phyloP scores from a whole-genome alignment of 30 jellyfish, hydroid and myxozoan genomes.

The Aurelia aurita region DNA sequence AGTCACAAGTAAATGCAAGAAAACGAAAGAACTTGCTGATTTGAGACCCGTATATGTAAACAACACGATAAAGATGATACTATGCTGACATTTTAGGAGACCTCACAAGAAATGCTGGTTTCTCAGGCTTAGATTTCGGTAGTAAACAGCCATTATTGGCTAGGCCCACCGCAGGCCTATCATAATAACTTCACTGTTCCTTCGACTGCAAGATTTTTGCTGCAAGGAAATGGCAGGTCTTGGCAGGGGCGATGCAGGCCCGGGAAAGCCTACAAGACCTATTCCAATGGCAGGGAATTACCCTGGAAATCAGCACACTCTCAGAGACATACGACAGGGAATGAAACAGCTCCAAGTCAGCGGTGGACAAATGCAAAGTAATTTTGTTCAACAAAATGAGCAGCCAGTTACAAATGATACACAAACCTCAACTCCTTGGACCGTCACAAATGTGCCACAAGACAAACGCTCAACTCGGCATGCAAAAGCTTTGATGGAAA shows the following conservation, averaged over 20 bases:
- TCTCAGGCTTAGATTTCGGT: background rate
- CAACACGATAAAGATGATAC: background rate
- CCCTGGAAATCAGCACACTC: constrained; percentile 24
- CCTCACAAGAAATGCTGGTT: background rate
- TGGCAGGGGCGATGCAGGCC: constrained; percentile 50
- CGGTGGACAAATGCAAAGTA: background rate
- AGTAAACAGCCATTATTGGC: background rate
- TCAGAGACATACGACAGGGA: constrained; percentile 63
- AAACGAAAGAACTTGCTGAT: background rate
- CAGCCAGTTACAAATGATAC: constrained; percentile 8
- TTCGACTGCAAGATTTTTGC: background rate
- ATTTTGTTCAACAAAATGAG: background rate
- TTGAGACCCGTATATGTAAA: background rate
- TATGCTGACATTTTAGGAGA: background rate
- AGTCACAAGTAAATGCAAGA: background rate
- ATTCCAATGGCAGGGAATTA: constrained; percentile 19
- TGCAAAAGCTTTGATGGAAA: constrained; percentile 63
- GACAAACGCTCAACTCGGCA: constrained; percentile 63
- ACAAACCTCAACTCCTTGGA: constrained; percentile 52
- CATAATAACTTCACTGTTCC: too few relatives aligned
- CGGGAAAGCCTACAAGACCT: constrained; percentile 63
- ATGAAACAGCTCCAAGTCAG: constrained; percentile 71
- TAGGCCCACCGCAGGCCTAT: background rate
- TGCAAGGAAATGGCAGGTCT: constrained; percentile 45
- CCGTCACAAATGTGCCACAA: constrained; percentile 40